Evolutionary conservation across 2,797 vertebrate genomes (phyloP).

Genomic region (Ambastaia sidthimunki): DNA sequence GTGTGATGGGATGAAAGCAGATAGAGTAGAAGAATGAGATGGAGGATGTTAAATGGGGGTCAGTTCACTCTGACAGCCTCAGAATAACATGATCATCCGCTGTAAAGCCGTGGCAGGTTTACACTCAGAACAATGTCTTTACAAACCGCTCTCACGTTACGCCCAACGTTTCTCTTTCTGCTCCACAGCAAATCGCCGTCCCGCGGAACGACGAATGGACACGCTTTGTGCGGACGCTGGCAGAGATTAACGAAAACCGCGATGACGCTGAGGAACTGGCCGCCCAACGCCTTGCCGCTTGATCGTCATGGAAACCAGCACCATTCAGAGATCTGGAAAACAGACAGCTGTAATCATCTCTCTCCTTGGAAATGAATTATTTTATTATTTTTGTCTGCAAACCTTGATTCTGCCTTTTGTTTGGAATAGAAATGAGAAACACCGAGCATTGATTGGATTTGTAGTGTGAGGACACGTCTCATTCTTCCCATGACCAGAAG

Average conservation of each 20-base stretch:
- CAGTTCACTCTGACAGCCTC: slow-evolving; percentile 21
- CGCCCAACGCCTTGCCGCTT: slow-evolving; percentile 86
- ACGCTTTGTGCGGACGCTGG: slow-evolving; percentile 92
- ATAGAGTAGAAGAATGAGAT: slow-evolving; percentile 24
- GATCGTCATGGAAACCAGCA: slow-evolving; percentile 60
- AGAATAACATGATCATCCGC: slow-evolving; percentile 45
- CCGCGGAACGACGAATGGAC: slow-evolving; percentile 95
- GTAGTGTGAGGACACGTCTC: slow-evolving; percentile 3
- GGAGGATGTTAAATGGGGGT: slow-evolving; percentile 46
- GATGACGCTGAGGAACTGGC: slow-evolving; percentile 95
- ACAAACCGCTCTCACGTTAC: not conserved
- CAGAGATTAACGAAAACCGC: slow-evolving; percentile 95
- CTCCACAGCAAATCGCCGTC: slow-evolving; percentile 88
- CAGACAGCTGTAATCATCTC: slow-evolving; percentile 39
- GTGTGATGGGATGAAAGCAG: slow-evolving; percentile 30
- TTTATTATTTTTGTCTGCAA: slow-evolving; percentile 47
- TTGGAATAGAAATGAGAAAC: slow-evolving; percentile 54
- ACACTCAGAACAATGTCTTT: slow-evolving; percentile 22
- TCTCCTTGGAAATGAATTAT: slow-evolving; percentile 51
- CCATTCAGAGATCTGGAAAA: slow-evolving; percentile 68
- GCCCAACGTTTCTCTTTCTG: slow-evolving; percentile 13
- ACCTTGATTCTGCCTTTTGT: slow-evolving; percentile 63
- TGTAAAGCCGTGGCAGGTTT: slow-evolving; percentile 24
- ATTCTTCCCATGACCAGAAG: slow-evolving; percentile 71
- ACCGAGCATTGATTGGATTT: slow-evolving; percentile 37